phyloP scores from a whole-genome alignment of 2,113 vertebrate species.

The Notechis scutatus region DNA sequence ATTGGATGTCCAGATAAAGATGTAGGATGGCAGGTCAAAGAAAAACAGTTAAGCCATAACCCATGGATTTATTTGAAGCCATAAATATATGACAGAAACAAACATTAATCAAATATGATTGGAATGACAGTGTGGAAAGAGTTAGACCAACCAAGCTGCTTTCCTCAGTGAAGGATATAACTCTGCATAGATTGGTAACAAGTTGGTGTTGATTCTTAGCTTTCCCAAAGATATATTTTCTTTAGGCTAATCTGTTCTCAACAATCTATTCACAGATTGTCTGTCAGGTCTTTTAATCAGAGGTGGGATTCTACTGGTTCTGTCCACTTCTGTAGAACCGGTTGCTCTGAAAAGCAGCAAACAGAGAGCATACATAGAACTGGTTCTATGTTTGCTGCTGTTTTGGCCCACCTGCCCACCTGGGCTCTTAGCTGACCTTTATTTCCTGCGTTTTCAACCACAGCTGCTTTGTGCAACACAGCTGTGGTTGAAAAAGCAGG shows the following conservation, averaged over 20 bases:
- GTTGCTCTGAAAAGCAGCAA: too few species aligned
- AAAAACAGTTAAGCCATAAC: neutral
- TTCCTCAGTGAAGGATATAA: neutral
- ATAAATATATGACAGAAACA: neutral
- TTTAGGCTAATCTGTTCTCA: neutral
- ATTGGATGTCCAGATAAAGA: neutral
- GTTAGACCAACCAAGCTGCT: too few species aligned
- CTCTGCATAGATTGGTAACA: neutral
- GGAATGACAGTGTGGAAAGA: neutral
- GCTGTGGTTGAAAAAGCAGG: too few species aligned
- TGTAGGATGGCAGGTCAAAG: neutral
- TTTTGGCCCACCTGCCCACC: too few species aligned
- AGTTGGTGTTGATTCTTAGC: neutral
- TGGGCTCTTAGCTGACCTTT: too few species aligned
- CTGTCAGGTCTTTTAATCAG: neutral
- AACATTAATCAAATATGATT: neutral
- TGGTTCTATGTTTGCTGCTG: too few species aligned
- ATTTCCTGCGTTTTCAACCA: too few species aligned
- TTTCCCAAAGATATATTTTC: neutral
- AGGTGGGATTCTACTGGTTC: too few species aligned
- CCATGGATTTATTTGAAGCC: neutral
- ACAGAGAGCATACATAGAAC: too few species aligned
- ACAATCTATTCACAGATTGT: neutral
- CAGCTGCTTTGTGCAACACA: too few species aligned
- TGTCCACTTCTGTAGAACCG: too few species aligned